Conservation (phyloP, 2,797 vertebrate genomes). For the Esox lucius region DNA sequence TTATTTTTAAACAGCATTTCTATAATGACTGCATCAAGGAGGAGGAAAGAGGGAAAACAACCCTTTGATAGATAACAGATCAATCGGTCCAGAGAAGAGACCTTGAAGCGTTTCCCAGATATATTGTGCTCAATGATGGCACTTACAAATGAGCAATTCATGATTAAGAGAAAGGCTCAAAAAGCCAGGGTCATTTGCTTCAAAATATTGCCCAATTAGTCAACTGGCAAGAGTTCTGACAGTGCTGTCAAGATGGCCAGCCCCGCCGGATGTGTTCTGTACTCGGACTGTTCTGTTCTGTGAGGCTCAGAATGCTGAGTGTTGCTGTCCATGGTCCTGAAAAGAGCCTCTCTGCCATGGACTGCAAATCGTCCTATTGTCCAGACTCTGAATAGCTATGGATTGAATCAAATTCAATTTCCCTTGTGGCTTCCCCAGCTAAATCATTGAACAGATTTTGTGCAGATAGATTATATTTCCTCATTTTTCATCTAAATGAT, state of each 20-base stretch:
- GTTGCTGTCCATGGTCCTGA: slow-evolving; percentile 30
- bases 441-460: not conserved
- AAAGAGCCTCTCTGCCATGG: slow-evolving; percentile 13
- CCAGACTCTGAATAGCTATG: not conserved
- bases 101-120: slow-evolving; percentile 23
- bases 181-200: slow-evolving; percentile 3
- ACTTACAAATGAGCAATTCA: slow-evolving; percentile 19
- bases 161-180: not conserved
- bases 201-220: slow-evolving; percentile 10
- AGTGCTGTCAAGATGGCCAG: not conserved
- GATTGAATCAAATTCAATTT: not conserved
- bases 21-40: slow-evolving; percentile 28
- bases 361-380: not conserved
- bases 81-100: slow-evolving; percentile 15
- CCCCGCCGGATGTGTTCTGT: not conserved
- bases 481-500: not conserved
- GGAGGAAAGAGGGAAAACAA: not conserved
- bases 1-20: slow-evolving; percentile 11
- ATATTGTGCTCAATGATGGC: slow-evolving; percentile 17
- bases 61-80: slow-evolving; percentile 21
- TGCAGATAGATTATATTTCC: not conserved
- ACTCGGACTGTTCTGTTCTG: not conserved
- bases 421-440: not conserved
- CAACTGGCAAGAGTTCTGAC: slow-evolving; percentile 6
- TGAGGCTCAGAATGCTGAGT: not conserved